Base-by-base conservation (phyloP, 2,113 vertebrate genomes). In the Syngnathoides biaculeatus region DNA sequence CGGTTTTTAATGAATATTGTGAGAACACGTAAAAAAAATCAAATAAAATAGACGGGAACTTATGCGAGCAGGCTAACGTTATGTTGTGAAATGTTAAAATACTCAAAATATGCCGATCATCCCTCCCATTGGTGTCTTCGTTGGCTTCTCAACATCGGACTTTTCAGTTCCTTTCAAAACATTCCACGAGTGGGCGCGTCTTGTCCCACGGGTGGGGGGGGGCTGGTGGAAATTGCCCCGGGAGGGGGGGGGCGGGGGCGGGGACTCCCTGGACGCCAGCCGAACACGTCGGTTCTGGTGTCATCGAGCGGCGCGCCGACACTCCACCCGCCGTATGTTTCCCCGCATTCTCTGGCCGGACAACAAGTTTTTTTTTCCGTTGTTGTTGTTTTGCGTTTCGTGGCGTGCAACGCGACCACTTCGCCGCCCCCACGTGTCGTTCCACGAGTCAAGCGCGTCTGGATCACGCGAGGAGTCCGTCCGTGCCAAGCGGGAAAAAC, bases 221-320 rank as follows among this genome's bases (percentile, higher is more conserved):
- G n/a, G n/a, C n/a, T n/a, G n/a, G 55, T 68, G 64, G 70, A 83
- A 68, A 30, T 30, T 61, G 73, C 79, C 48, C 53, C 73, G 5
- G 66, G 75, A 64, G 42, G 9, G 42, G 6, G 60, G n/a, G n/a
- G n/a, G n/a, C n/a, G n/a, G n/a, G 55, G 66, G 64, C 48, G 48
- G 65, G 65, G 72, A 64, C 79, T 66, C 13, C n/a, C 1, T 43
- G 72, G 75, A 73, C 58, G 53, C 65, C 52, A 72, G 77, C 59
- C 8, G 12, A 79, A 75, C 64, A 72, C 77, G 22, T 1, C 14
- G 79, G 81, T 77, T 83, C 77, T 50, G 13, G 69, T 80, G 24
- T 86, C 64, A 68, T 76, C 69, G 65, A 74, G 27, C 65, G 65
- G 45, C 73, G 57, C 15, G 47, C 72, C 78, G 79, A 84, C 68